Base-by-base conservation (phyloP, 2,888 invertebrate genomes). In the Drosophila gaucha region DNA sequence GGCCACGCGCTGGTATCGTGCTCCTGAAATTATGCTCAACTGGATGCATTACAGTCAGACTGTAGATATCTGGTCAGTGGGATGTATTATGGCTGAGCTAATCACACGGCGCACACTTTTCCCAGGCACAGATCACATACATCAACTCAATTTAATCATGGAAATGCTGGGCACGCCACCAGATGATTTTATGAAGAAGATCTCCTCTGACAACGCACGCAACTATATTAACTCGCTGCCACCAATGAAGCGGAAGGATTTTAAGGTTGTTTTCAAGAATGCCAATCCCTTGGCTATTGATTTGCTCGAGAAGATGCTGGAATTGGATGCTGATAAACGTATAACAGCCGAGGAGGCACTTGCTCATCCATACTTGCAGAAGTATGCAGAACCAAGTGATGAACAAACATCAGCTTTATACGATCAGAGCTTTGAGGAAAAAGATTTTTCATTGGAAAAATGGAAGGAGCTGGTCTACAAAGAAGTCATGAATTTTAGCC, bases 11-110 rank as follows among this genome's bases (percentile, higher is more conserved):
- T 97, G 97, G 97, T 97, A 97, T 90, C 94, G 99, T 74, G 99
- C 99, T 6, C 99, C 99, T 9, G 99, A 99, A 94, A 99, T 99
- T 69, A 99, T 99, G 98, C 94, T 99, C 28, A 99, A 99, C 92
- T 99, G 99, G 99, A 99, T 99, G 99, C 99, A 99, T 91, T 99
- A 99, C 91, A 98, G 98, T 92, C 98, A 99, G 92, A 99, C 99
- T 65, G 99, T 99, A 65, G 99, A 99, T 91, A 98, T 99, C 91
- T 99, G 99, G 99, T 98, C 98, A 0, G 99, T 99, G 44, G 99
- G 99, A 18, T 99, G 99, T 92, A 99, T 99, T 83, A 98, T 99
- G 97, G 99, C 99, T 12, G 99, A 99, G 92, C 93, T 99, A 80
- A 93, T 99, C 70, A 99, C 98, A 0, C 96, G 98, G 58, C 94